These are phyloP conservation scores for Pseudomyrmex concolor DNA, from an alignment of 1,140 invertebrate genomes.

Conservation along the genomic window DNA sequence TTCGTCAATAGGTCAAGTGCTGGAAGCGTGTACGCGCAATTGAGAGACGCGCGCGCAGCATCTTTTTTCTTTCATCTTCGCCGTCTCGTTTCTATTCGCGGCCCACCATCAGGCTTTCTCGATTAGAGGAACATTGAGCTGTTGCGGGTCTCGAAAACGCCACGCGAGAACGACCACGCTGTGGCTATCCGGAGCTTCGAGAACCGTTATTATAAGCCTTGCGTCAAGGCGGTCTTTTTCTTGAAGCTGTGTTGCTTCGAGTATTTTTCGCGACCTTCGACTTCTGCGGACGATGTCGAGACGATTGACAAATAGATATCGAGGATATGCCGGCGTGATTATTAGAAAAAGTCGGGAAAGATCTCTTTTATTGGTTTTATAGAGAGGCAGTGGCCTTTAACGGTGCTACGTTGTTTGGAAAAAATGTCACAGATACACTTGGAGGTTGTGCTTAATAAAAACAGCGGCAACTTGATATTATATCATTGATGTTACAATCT, in stretches of 20 bases:
- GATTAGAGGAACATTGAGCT: conserved; percentile 45
- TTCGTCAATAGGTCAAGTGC: conserved; percentile 69
- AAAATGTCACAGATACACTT: neutral
- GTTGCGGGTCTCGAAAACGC: conserved; percentile 63
- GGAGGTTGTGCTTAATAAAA: neutral
- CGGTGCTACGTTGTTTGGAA: neutral
- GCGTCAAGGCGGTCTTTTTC: conserved; percentile 61
- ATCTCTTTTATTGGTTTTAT: conserved; percentile 33
- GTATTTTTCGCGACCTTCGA: conserved; percentile 41
- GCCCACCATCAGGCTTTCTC: conserved; percentile 54
- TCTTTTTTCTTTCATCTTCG: conserved; percentile 65
- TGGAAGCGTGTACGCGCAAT: conserved; percentile 64
- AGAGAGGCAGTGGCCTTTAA: neutral
- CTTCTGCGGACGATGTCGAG: conserved; percentile 17
- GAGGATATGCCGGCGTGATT: neutral
- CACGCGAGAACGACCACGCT: conserved; percentile 13
- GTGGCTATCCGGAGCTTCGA: conserved; percentile 2
- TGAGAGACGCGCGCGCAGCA: conserved; percentile 45
- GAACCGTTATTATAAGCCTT: conserved; percentile 67
- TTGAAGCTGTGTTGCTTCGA: conserved; percentile 44
- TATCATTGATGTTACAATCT: neutral
- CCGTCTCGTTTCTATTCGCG: conserved; percentile 50
- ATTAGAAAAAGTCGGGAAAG: neutral
- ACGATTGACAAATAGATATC: conserved; percentile 58
- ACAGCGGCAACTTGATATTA: neutral